Base-by-base conservation (phyloP, 2,888 invertebrate species). In the Pachydiplax longipennis region DNA sequence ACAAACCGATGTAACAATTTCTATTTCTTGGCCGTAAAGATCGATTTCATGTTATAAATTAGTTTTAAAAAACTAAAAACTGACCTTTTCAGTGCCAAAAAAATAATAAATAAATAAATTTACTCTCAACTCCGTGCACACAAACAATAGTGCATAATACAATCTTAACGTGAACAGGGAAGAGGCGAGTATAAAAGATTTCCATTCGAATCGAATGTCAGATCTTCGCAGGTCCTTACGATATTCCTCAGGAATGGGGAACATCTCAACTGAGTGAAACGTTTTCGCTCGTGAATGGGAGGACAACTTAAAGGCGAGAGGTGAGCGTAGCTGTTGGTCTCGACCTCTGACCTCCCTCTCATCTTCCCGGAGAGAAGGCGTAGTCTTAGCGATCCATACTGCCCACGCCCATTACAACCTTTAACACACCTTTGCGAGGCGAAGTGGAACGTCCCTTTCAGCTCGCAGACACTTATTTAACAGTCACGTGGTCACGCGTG, bases 401-500 rank as follows among this genome's bases (percentile, higher is more conserved):
- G 58, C 53, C 61, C 87, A 87, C 87, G 40, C 87, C 87, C 87
- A 37, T 61, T 37, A 87, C 87, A 87, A 87, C 87, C 87, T 87
- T 87, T 87, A 65, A 87, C 58, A 61, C 87, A 35, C 61, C 87
- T 87, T 37, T 58, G 87, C 87, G 61, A 58, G 87, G 0, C 18
- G 87, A 40, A 87, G 58, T 73, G 65, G 65, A 87, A 83, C 87
- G 58, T 61, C 40, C 87, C 87, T 87, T 65, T 87, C 87, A 61
- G 31, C 81, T 61, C 61, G n/a, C 87, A 37, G 83, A 58, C 61
- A 65, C 40, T 87, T 65, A 82, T 82, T 82, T 82, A 87, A 61
- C 37, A 6, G 61, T 87, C 87, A 87, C 35, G 87, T 87, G 87
- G 61, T 87, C 37, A 61, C 35, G 61, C 53, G 31, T 61, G 87